Base-by-base conservation (phyloP, 2,113 vertebrate genomes). In the Phyllostomus hastatus region DNA sequence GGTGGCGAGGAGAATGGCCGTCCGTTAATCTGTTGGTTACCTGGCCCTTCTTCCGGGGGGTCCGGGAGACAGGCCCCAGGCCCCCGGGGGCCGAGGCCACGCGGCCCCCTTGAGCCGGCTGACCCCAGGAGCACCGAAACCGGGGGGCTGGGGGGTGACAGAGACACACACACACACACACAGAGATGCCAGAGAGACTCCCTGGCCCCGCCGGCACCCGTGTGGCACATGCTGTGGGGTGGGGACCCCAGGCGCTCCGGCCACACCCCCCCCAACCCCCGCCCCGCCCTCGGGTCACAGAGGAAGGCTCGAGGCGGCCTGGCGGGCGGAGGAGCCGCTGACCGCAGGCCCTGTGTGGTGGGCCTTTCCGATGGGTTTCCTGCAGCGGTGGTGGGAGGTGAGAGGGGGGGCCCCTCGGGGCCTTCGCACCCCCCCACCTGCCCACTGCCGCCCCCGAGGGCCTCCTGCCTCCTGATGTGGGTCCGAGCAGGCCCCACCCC, bases 311-410 rank as follows among this genome's bases (percentile, higher is more conserved):
- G 0, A 10, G 28, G 46, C 31, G 0, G 46, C 81, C 85, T 81
- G 1, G 0, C 3, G 2, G 20, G 16, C 0, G 1, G 38, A 67
- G 43, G 52, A 2, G 52, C 75, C 20, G 0, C n/a, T 22, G n/a
- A 73, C 89, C 94, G 6, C 88, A 90, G 64, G 31, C 12, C 70
- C 28, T 15, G n/a, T 16, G n/a, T 22, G 72, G 33, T 73, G 69
- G 90, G n/a, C 14, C 64, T 73, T 69, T 48, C 4, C 46, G 11
- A 38, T 0, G 0, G 61, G 69, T 67, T 92, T 86, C 94, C 95
- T 92, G 88, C 61, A 87, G n/a, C 26, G 35, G 81, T 81, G 85
- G 57, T 4, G 8, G 67, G 61, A 48, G 84, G 76, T 10, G 67
- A 22, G 24, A 38, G 64, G 35, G n/a, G 50, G 57, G n/a, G 14